These are phyloP conservation scores for Trachelus troglodyta DNA, from an alignment of 2,888 invertebrate species.

Conservation along the genomic window DNA sequence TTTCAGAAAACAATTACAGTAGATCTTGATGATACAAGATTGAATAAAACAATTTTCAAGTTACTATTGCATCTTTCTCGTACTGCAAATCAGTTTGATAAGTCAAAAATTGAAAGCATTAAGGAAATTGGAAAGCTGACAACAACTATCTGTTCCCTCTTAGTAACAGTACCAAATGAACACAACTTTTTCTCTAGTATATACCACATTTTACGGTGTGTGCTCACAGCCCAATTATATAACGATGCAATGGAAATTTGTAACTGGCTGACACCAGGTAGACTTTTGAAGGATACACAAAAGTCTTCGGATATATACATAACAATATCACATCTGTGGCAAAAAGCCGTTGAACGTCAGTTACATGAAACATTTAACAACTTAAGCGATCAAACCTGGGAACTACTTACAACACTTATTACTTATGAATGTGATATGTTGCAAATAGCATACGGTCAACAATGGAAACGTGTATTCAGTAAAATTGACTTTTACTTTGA, in stretches of 20 bases:
- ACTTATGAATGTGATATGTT: constrained; percentile 4
- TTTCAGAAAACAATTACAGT: constrained; percentile 31
- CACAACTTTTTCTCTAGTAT: constrained; percentile 46
- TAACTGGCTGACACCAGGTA: constrained; percentile 33
- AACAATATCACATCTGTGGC: constrained; percentile 42
- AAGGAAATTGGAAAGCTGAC: constrained; percentile 38
- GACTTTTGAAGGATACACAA: not conserved
- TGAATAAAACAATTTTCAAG: constrained; percentile 42
- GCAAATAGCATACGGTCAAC: not conserved
- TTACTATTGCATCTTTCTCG: constrained; percentile 46
- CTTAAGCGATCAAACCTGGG: not conserved
- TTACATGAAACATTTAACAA: not conserved
- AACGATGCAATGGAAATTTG: constrained; percentile 44
- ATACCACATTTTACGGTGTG: constrained; percentile 48
- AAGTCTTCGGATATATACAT: not conserved
- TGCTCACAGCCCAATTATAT: constrained; percentile 40
- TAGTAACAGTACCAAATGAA: constrained; percentile 36
- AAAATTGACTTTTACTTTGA: constrained; percentile 8
- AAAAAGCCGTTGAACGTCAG: constrained; percentile 9
- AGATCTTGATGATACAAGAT: constrained; percentile 8
- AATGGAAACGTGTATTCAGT: not conserved
- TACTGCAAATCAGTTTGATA: constrained; percentile 38
- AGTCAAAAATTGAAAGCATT: constrained; percentile 29
- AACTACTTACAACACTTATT: constrained; percentile 1
- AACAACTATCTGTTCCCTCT: constrained; percentile 33